Evolutionary conservation across 2,797 vertebrate species (phyloP).

Genomic region (Helostoma temminkii): DNA sequence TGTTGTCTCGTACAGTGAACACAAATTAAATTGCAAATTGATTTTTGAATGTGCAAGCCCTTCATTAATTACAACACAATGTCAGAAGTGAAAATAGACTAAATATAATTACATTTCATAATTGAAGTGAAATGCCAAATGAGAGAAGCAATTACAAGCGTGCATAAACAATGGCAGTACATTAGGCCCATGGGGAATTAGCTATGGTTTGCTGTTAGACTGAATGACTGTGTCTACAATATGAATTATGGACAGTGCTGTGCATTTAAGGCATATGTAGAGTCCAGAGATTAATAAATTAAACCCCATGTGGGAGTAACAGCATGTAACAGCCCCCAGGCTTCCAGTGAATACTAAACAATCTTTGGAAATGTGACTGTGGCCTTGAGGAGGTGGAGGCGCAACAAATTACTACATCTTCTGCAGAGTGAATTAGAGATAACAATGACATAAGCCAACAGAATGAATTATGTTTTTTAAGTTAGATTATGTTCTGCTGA

Average conservation of each 20-base stretch:
- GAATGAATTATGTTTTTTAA: conserved; percentile 5
- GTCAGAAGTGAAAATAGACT: conserved; percentile 51
- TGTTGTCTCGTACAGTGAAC: not conserved
- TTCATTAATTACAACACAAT: conserved; percentile 53
- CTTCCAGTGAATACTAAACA: conserved; percentile 42
- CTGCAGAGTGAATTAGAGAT: conserved; percentile 9
- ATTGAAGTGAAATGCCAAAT: conserved; percentile 52
- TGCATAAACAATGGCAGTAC: conserved; percentile 64
- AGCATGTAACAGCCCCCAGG: conserved; percentile 28
- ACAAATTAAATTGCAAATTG: conserved; percentile 48
- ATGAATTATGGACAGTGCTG: conserved; percentile 27
- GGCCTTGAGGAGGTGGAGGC: conserved; percentile 32
- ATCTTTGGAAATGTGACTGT: conserved; percentile 19
- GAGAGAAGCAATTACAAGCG: conserved; percentile 52
- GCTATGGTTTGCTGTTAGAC: conserved; percentile 20
- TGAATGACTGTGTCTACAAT: conserved; percentile 21
- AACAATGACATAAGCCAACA: not conserved
- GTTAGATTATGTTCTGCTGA: conserved; percentile 13
- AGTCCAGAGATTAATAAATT: conserved; percentile 28
- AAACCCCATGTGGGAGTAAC: conserved; percentile 13
- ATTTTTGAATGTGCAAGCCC: conserved; percentile 30
- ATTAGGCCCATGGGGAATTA: conserved; percentile 52
- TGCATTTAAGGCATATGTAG: conserved; percentile 26
- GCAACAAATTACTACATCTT: conserved; percentile 28
- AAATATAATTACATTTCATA: conserved; percentile 58